phyloP scores from a whole-genome alignment of 1,140 invertebrate species.

The Bombus terrestris region DNA sequence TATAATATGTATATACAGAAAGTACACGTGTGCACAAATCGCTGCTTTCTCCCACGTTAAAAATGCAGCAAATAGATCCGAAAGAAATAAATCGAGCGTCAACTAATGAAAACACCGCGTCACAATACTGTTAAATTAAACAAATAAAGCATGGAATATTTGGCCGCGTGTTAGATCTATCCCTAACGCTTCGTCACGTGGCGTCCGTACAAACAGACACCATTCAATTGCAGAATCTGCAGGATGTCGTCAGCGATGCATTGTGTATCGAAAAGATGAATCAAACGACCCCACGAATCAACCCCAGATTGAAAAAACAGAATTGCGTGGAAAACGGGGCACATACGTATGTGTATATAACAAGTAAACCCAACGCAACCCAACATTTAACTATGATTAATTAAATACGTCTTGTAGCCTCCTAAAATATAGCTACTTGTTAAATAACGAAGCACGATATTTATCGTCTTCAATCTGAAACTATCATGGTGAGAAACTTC shows the following conservation, averaged over 20 bases:
- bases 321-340: neutral
- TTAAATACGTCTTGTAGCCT: neutral
- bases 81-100: conserved; percentile 51
- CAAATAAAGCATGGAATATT: conserved; percentile 70
- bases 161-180: conserved; percentile 59
- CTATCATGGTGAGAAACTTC: neutral
- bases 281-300: conserved; percentile 51
- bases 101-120: conserved; percentile 42
- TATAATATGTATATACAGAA: neutral
- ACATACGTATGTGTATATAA: neutral
- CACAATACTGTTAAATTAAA: conserved; percentile 78
- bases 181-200: conserved; percentile 65
- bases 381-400: neutral
- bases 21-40: neutral
- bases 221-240: conserved; percentile 59
- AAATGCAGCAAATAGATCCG: conserved; percentile 56
- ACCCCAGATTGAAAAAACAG: neutral
- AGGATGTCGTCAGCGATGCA: conserved; percentile 62
- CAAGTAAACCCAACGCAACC: too few species aligned
- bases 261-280: conserved; percentile 53
- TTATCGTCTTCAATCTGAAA: neutral
- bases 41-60: conserved; percentile 55
- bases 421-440: neutral
- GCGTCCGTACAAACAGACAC: conserved; percentile 65
- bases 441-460: neutral